Evolutionary conservation across 2,888 invertebrate genomes (phyloP), one percentile per base, ranked within the genome.

Genomic region (Pseudeuparius sepicola): DNA sequence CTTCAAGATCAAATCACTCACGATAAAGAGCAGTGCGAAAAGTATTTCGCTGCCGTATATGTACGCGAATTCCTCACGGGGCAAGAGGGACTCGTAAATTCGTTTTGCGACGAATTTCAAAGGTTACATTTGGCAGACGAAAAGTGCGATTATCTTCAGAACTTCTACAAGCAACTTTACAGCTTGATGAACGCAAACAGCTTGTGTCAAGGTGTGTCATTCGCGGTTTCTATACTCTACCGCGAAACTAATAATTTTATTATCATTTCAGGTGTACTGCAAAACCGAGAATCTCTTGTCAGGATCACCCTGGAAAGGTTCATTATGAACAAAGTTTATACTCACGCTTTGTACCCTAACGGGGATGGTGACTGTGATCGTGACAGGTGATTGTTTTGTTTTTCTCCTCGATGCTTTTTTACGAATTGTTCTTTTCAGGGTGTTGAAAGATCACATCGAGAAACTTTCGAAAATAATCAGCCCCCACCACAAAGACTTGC

Each of bases 291-390:
- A 20, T 77, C 81, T 40, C 73, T 80, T 50, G 87, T 85, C 0
- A 78, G 82, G 51, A 65, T 77, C 39, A 85, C 88, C 3, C 78
- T 97, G 43, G 96, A 97, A 59, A 71, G 93, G 28, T 79, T 82
- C n/a, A 75, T 96, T 4, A 85, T 96, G 71, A 84, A 86, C 31
- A 72, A 85, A 15, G 82, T 97, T 34, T 97, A 97, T 64, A 74
- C 81, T 24, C 81, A 87, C 56, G 93, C 96, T 29, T 72, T 98
- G 61, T 94, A 92, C 66, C 97, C 97, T 4, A 96, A 97, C 59
- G 92, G 90, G 3, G 97, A 97, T 59, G 93, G 88, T 0, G 97
- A 98, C 64, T 72, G 89, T 42, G 78, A 84, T 14, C 65, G 96
- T 40, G 97, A 97, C 61, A 81, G 83, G 84, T 86, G 56, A 70